Evolutionary conservation across 2,113 vertebrate species (phyloP).

Genomic region (Thalassarche chlororhynchos): DNA sequence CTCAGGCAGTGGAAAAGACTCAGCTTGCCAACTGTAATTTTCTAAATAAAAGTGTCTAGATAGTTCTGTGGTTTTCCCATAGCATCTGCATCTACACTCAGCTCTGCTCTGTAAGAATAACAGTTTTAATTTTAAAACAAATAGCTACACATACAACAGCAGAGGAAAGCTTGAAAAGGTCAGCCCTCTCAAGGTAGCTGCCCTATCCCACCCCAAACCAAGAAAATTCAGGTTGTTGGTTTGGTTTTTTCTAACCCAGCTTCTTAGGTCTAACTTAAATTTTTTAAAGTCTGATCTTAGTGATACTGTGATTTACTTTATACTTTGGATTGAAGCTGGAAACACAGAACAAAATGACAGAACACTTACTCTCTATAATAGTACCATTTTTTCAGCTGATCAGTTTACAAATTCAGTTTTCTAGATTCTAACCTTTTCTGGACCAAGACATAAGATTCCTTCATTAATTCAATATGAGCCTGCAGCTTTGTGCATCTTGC

Average conservation of each 20-base stretch:
- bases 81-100: not conserved
- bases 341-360: not conserved
- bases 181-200: not conserved
- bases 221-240: not conserved
- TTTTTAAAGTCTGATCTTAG: not conserved
- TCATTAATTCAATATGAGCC: not conserved
- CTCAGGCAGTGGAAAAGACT: not conserved
- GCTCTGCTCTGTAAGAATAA: not conserved
- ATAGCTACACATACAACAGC: not conserved
- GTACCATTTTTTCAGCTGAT: not conserved
- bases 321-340: not conserved
- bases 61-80: not conserved
- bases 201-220: fast-evolving
- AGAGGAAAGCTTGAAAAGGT: not conserved
- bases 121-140: not conserved
- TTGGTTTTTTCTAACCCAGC: not conserved
- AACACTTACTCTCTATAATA: not conserved
- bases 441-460: not conserved
- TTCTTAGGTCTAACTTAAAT: not conserved
- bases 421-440: not conserved
- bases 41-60: not conserved
- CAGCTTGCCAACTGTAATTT: not conserved
- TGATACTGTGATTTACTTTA: not conserved
- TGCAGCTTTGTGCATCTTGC: not conserved
- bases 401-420: not conserved